Conservation (phyloP, 2,113 vertebrate species). For the Toxostoma redivivum region DNA sequence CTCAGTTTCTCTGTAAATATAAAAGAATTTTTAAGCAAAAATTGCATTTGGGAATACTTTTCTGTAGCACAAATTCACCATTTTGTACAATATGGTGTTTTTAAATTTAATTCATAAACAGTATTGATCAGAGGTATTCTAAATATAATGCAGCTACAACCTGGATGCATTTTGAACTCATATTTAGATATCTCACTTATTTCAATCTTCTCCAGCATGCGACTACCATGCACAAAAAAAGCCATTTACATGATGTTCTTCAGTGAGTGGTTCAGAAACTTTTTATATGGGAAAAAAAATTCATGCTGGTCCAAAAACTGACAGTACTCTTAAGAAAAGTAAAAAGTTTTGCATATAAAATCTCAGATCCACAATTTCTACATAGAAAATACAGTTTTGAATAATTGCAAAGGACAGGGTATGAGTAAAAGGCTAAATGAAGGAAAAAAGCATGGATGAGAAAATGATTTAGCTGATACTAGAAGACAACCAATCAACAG, state of each 20-base stretch:
- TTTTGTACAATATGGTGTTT: neutral
- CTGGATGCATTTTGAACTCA: neutral
- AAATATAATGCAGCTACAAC: conserved; percentile 7
- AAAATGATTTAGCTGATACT: neutral
- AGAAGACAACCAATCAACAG: neutral
- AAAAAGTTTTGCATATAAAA: neutral
- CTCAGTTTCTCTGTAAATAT: conserved; percentile 56
- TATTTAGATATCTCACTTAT: neutral
- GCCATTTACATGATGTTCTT: neutral
- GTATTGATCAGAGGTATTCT: neutral
- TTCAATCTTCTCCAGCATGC: neutral
- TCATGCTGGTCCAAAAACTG: neutral
- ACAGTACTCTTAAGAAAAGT: neutral
- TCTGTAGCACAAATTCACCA: neutral
- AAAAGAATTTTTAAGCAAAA: conserved; percentile 48
- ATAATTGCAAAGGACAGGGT: neutral
- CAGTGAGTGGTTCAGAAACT: neutral
- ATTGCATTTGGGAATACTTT: conserved; percentile 44
- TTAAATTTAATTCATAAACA: conserved; percentile 15
- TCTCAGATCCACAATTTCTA: neutral
- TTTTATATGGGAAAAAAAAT: neutral
- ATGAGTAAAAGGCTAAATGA: neutral
- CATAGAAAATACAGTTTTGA: neutral
- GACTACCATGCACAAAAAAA: neutral
- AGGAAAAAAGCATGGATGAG: neutral